Percentiles rank a stretch among this genome's conserved stretches.
These are phyloP conservation scores for Euplexia lucipara DNA, from an alignment of 2,888 invertebrate genomes.

Conservation along the genomic window DNA sequence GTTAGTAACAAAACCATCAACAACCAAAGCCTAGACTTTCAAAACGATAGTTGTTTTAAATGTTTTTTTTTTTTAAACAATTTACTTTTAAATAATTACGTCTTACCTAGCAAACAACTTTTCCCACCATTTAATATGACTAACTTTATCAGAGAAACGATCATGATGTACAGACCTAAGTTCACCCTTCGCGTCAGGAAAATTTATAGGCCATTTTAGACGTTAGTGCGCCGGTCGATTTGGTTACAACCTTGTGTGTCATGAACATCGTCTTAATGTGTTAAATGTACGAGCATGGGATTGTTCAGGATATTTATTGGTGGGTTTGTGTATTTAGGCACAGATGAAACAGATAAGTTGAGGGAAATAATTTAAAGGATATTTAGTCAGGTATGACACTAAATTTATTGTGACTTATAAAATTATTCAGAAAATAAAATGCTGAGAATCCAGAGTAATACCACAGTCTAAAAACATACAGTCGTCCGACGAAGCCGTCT, in stretches of 20 bases:
- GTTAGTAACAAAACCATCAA: no score
- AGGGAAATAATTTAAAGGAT: not conserved
- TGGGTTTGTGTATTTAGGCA: constrained; percentile 33
- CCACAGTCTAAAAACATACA: no score
- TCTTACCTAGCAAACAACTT: constrained; percentile 29
- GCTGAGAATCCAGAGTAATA: not conserved
- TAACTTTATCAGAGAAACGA: constrained; percentile 43
- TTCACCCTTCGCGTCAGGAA: constrained; percentile 29
- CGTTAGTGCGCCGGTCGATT: constrained; percentile 52
- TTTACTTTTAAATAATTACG: no score
- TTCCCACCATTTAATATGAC: constrained; percentile 38
- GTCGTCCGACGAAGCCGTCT: no score
- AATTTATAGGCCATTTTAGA: constrained; percentile 55
- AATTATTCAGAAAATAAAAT: not conserved
- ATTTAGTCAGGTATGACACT: not conserved
- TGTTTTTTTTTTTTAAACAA: no score
- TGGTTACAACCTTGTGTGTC: constrained; percentile 42
- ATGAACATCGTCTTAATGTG: constrained; percentile 47
- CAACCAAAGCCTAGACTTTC: no score
- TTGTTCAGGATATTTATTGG: constrained; percentile 45
- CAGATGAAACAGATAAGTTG: constrained; percentile 35
- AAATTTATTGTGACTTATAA: not conserved
- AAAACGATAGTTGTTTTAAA: no score
- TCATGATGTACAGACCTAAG: constrained; percentile 49
- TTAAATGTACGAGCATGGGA: constrained; percentile 43